Evolutionary conservation across 2,888 invertebrate species (phyloP).

Genomic region (Vannuccia rotundouncinata): DNA sequence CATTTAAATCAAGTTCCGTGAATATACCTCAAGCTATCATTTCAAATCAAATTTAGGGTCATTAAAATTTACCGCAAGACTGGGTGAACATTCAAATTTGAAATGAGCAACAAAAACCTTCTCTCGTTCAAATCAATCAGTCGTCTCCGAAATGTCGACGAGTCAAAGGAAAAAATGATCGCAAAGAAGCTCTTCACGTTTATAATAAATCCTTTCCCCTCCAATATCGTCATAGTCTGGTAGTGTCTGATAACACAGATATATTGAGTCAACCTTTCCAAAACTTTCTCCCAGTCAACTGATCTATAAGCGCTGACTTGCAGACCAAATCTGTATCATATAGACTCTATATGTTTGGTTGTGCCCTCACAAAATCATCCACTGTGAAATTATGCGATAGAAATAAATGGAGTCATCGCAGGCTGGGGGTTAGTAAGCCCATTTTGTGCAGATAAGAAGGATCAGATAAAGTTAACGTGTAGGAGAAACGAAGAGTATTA

Average conservation of each 20-base stretch:
- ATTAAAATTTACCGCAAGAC: too few species aligned
- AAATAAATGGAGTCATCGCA: background rate
- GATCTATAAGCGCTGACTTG: background rate
- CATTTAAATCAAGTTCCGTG: too few species aligned
- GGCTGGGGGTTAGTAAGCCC: background rate
- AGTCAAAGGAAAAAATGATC: background rate
- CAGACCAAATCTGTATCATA: background rate
- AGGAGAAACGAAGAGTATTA: background rate
- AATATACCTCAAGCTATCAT: too few species aligned
- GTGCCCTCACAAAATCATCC: background rate
- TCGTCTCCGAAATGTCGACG: too few species aligned
- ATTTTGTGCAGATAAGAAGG: background rate
- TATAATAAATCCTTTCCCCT: background rate
- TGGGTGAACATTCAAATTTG: too few species aligned
- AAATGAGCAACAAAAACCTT: background rate
- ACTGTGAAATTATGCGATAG: background rate
- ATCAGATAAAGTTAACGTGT: background rate
- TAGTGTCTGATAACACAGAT: background rate
- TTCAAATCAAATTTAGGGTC: too few species aligned
- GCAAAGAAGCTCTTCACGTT: background rate
- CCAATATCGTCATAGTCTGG: background rate
- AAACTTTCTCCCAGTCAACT: background rate
- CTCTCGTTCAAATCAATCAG: background rate
- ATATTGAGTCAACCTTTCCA: background rate
- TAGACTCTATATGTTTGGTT: background rate